Conservation (phyloP, 92 coral and sea anemone genomes). For the Porites rus region DNA sequence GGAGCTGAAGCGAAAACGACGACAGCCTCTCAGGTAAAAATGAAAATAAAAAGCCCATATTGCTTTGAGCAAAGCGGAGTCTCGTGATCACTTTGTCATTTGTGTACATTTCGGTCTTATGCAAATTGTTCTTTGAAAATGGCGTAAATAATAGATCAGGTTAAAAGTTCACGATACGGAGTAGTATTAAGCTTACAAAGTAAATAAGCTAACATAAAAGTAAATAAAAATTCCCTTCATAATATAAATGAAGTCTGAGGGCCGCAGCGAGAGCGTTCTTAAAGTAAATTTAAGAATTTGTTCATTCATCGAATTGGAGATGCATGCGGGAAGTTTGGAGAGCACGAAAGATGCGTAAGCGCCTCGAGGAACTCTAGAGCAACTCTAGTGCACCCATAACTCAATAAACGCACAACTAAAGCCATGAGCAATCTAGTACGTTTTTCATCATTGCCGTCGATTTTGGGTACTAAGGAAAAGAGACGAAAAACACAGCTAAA, state of each 20-base stretch:
- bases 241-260: neutral
- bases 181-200: neutral
- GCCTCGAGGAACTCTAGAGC: too few species aligned
- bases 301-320: too few species aligned
- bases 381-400: too few species aligned
- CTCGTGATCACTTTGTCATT: neutral
- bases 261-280: neutral
- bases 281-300: neutral
- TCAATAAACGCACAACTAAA: too few species aligned
- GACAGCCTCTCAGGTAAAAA: conserved; percentile 63
- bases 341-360: too few species aligned
- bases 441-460: too few species aligned
- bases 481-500: too few species aligned
- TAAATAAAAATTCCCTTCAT: neutral
- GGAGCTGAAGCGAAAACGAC: conserved; percentile 73
- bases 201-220: neutral
- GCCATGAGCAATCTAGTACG: too few species aligned
- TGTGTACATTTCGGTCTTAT: neutral
- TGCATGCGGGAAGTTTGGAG: too few species aligned
- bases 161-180: neutral
- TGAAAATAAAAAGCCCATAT: neutral
- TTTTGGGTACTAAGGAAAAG: too few species aligned
- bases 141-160: neutral
- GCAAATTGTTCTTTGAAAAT: conserved; percentile 8
- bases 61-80: neutral